These are phyloP conservation scores for Portunus trituberculatus DNA, from an alignment of 1,140 invertebrate genomes.

Conservation along the genomic window DNA sequence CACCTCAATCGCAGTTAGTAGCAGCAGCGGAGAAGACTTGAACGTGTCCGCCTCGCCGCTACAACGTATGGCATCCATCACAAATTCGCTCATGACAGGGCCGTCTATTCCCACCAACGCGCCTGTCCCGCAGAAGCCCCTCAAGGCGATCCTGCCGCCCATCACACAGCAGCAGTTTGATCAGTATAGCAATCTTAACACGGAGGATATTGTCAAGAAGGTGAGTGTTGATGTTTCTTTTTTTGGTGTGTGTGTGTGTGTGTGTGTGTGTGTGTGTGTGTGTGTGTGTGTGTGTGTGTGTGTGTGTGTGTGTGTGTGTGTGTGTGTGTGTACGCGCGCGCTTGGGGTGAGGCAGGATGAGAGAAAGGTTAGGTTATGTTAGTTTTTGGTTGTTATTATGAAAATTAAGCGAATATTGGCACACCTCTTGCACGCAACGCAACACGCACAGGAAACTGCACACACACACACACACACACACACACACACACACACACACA, in stretches of 20 bases:
- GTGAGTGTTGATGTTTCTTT: constrained; percentile 80
- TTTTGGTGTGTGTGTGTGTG: neutral
- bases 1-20: constrained; percentile 70
- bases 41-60: constrained; percentile 86
- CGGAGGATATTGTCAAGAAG: constrained; percentile 98
- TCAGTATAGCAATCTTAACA: constrained; percentile 98
- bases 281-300: neutral
- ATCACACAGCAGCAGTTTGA: constrained; percentile 99
- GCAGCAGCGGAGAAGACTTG: constrained; percentile 47
- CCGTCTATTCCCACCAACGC: constrained; percentile 88
- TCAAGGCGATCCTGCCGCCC: constrained; percentile 97
- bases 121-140: constrained; percentile 89
- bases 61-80: constrained; percentile 98
- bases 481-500: neutral
- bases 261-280: constrained; percentile 28
- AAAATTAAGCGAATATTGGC: no score
- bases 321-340: neutral
- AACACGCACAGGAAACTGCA: neutral
- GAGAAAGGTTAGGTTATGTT: no score
- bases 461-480: constrained; percentile 34
- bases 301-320: constrained; percentile 22
- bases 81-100: constrained; percentile 96
- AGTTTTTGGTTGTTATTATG: no score
- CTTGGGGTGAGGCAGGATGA: neutral
- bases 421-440: no score